Evolutionary conservation across 2,797 vertebrate species (phyloP).

Genomic region (Myotis planiceps): DNA sequence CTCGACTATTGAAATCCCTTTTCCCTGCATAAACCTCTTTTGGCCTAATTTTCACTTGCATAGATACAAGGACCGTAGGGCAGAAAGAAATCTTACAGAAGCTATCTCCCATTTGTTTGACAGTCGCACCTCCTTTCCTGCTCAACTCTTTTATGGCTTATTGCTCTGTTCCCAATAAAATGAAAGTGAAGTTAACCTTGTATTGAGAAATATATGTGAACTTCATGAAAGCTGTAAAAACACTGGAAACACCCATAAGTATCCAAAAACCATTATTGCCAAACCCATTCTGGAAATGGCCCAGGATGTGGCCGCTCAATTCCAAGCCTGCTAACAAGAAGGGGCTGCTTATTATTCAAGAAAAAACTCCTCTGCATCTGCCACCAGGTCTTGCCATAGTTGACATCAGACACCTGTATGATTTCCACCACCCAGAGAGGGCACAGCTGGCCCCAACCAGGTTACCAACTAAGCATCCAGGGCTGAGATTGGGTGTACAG

Average conservation of each 20-base stretch:
- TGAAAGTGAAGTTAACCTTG: constrained; percentile 39
- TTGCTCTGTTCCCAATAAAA: constrained; percentile 18
- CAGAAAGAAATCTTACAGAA: neutral
- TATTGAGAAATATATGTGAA: neutral
- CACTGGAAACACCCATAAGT: neutral
- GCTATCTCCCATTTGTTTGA: neutral
- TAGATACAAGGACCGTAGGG: neutral
- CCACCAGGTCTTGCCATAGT: neutral
- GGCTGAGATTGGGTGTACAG: neutral
- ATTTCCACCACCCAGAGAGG: neutral
- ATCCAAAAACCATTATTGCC: neutral
- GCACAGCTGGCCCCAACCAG: neutral
- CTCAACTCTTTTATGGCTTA: neutral
- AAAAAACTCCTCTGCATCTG: neutral
- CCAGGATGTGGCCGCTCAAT: neutral
- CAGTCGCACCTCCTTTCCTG: neutral
- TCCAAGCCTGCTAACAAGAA: neutral
- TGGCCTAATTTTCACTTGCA: constrained; percentile 20
- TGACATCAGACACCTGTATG: neutral
- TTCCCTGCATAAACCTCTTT: constrained; percentile 27
- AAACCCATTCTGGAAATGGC: neutral
- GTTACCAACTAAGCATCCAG: neutral
- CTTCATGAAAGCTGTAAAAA: neutral
- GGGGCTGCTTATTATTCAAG: neutral
- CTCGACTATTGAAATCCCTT: constrained; percentile 8